A percentile compares a stretch with the other conserved stretches of the same genome.
Evolutionary conservation across 2,113 vertebrate species (phyloP).

Genomic region (Mobula hypostoma): DNA sequence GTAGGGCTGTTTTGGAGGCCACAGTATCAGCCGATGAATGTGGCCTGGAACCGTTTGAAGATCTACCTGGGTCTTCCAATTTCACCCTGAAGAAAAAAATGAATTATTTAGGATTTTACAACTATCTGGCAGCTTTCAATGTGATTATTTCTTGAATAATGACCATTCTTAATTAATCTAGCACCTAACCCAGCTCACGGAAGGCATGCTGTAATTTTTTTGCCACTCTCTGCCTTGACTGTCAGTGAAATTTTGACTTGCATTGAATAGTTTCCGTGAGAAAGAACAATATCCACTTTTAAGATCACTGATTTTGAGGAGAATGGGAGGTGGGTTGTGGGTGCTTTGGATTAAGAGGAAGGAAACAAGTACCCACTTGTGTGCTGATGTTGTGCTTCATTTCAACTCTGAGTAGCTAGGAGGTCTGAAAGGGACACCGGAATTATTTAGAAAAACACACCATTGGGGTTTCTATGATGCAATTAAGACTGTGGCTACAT

Average conservation of each 20-base stretch:
- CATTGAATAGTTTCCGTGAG: background rate
- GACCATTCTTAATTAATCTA: background rate
- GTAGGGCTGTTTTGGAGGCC: background rate
- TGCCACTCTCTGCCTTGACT: background rate
- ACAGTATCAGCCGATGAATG: background rate
- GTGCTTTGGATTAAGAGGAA: too few species aligned
- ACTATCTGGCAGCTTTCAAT: background rate
- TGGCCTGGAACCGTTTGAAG: background rate
- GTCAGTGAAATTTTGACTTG: background rate
- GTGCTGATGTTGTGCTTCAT: background rate
- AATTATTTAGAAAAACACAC: background rate
- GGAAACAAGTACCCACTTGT: background rate
- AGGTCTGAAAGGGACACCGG: background rate
- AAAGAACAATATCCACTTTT: too few species aligned
- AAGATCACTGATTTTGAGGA: too few species aligned
- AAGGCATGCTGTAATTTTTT: background rate
- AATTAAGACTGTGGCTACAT: background rate
- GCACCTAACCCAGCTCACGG: background rate
- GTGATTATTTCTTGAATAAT: background rate
- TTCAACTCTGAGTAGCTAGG: background rate
- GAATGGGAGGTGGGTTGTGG: too few species aligned
- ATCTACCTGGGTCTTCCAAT: too few species aligned
- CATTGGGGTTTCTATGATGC: background rate
- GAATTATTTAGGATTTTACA: background rate
- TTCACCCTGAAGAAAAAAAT: background rate